These are phyloP conservation scores for Neodiprion virginianus DNA, from an alignment of 1,140 invertebrate genomes.

Conservation along the genomic window DNA sequence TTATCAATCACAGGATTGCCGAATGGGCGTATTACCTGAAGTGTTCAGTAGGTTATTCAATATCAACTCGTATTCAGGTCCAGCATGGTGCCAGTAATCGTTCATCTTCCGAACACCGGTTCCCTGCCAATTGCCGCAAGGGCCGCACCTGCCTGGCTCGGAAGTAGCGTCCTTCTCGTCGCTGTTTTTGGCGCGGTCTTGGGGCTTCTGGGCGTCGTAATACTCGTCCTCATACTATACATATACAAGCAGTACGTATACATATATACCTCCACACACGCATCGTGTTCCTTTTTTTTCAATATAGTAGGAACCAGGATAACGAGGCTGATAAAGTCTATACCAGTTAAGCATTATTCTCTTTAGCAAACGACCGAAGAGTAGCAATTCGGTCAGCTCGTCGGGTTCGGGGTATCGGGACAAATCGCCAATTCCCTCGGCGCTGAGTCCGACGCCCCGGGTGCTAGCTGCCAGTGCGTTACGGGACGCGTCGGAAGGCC, in stretches of 20 bases:
- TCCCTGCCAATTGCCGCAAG: constrained; percentile 58
- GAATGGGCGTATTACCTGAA: constrained; percentile 18
- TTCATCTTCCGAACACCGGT: constrained; percentile 69
- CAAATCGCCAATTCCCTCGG: constrained; percentile 56
- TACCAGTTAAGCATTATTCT: not conserved
- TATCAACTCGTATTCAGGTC: constrained; percentile 57
- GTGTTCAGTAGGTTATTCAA: not conserved
- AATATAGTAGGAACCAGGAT: no score
- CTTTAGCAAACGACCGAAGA: constrained; percentile 63
- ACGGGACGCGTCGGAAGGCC: constrained; percentile 44
- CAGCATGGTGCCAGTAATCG: constrained; percentile 74
- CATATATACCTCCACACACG: constrained; percentile 11
- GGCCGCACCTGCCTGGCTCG: constrained; percentile 57
- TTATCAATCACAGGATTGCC: constrained; percentile 11
- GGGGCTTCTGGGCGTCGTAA: constrained; percentile 75
- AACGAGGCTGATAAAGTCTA: constrained; percentile 3
- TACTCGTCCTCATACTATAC: constrained; percentile 75
- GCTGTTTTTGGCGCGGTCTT: constrained; percentile 76
- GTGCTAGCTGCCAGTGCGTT: constrained; percentile 53
- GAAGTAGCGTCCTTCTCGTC: constrained; percentile 67
- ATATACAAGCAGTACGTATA: constrained; percentile 77
- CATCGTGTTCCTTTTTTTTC: not conserved
- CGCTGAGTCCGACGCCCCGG: constrained; percentile 52
- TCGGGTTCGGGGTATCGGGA: constrained; percentile 54
- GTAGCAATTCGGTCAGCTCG: constrained; percentile 52